Percentiles rank a stretch among this genome's conserved stretches.
These are phyloP conservation scores for Pollenia angustigena DNA, from an alignment of 2,888 invertebrate genomes.

Conservation along the genomic window DNA sequence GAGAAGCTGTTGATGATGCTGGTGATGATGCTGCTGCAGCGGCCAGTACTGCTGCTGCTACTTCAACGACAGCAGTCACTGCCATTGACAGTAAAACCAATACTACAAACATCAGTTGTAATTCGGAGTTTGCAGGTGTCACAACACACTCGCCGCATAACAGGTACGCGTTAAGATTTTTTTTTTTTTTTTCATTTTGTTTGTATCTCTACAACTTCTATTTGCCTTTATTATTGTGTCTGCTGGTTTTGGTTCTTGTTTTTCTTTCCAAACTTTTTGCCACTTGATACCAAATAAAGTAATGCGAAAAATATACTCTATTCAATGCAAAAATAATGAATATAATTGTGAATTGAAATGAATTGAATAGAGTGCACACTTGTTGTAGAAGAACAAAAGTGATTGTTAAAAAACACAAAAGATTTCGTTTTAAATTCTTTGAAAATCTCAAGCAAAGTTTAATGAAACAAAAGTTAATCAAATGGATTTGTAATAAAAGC, in stretches of 20 bases:
- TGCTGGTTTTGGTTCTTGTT: conserved; percentile 18
- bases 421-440: background rate
- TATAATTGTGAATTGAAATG: conserved; percentile 1
- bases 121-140: conserved; percentile 83
- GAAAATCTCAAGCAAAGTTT: background rate
- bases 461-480: background rate
- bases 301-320: conserved; percentile 60
- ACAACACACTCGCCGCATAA: conserved; percentile 78
- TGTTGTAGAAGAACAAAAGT: conserved; percentile 49
- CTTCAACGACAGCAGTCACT: conserved; percentile 71
- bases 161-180: conserved; percentile 80
- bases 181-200: conserved; percentile 53
- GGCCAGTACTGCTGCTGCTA: background rate
- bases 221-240: conserved; percentile 28
- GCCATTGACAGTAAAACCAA: conserved; percentile 77
- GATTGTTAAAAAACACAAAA: background rate
- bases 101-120: conserved; percentile 81
- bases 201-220: conserved; percentile 51
- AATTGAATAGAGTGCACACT: conserved; percentile 53
- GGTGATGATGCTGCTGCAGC: conserved; percentile 11
- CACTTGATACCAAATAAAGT: conserved; percentile 45
- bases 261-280: background rate
- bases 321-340: background rate
- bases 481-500: background rate
- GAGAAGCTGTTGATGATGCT: conserved; percentile 42